Conservation (phyloP, 2,888 invertebrate species). For the Nephrotoma appendiculata region DNA sequence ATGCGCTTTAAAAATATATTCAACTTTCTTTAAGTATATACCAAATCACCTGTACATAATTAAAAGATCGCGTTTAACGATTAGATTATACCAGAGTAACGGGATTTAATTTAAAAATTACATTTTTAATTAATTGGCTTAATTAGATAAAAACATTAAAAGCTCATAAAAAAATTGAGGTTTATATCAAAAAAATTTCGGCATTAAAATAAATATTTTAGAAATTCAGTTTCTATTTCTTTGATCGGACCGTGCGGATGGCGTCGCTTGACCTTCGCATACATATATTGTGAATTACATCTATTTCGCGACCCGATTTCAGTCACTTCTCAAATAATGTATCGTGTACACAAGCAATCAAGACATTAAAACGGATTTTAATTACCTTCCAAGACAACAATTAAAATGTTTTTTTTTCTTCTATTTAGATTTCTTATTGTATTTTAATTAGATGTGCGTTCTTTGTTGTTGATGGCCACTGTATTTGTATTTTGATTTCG, state of each 20-base stretch:
- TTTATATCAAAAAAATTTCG: not conserved
- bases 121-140: no score
- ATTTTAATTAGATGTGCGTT: not conserved
- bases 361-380: not conserved
- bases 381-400: not conserved
- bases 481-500: not conserved
- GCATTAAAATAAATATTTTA: not conserved
- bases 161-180: not conserved
- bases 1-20: not conserved
- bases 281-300: not conserved
- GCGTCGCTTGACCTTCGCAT: not conserved
- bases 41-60: not conserved
- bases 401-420: not conserved
- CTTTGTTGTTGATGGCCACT: not conserved
- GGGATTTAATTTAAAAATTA: not conserved
- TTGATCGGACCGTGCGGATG: no score
- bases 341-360: not conserved
- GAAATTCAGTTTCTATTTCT: not conserved
- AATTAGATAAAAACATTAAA: not conserved
- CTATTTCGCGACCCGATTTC: not conserved
- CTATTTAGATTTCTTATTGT: not conserved
- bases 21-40: not conserved
- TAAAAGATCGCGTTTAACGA: not conserved
- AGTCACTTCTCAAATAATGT: not conserved
- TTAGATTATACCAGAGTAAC: not conserved